phyloP scores from a whole-genome alignment of 2,113 vertebrate genomes.

The Mobula birostris region DNA sequence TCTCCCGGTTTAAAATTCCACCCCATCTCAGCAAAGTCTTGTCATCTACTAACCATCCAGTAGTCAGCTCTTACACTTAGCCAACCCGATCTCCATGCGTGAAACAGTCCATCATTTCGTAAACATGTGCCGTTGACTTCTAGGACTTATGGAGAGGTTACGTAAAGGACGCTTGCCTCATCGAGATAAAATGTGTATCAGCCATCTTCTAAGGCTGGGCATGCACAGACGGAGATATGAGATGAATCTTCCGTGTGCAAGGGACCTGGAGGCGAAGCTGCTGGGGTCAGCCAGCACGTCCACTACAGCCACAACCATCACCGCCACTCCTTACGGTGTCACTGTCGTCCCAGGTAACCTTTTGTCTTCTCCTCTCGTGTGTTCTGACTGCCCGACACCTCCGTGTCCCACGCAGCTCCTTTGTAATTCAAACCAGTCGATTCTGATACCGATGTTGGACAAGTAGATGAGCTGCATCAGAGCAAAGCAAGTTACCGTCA shows the following conservation, averaged over 20 bases:
- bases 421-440: not conserved
- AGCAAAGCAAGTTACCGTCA: not conserved
- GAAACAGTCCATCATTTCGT: not conserved
- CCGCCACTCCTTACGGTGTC: not conserved
- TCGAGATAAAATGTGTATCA: not conserved
- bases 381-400: not conserved
- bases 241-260: not conserved
- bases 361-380: not conserved
- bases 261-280: not conserved
- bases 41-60: not conserved
- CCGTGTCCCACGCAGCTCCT: too few relatives aligned
- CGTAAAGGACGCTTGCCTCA: not conserved
- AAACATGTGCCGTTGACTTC: slow-evolving; percentile 25
- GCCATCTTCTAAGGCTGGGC: not conserved
- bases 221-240: not conserved
- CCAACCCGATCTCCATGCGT: not conserved
- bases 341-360: not conserved
- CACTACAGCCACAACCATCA: not conserved
- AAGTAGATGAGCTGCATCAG: too few relatives aligned
- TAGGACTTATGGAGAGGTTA: not conserved
- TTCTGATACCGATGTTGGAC: not conserved
- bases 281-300: not conserved
- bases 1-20: too few relatives aligned
- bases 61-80: too few relatives aligned
- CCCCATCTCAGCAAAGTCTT: not conserved